Percentiles rank a stretch among this genome's conserved stretches.
Conservation (phyloP, 2,113 vertebrate species). For the Microcebus jonahi region DNA sequence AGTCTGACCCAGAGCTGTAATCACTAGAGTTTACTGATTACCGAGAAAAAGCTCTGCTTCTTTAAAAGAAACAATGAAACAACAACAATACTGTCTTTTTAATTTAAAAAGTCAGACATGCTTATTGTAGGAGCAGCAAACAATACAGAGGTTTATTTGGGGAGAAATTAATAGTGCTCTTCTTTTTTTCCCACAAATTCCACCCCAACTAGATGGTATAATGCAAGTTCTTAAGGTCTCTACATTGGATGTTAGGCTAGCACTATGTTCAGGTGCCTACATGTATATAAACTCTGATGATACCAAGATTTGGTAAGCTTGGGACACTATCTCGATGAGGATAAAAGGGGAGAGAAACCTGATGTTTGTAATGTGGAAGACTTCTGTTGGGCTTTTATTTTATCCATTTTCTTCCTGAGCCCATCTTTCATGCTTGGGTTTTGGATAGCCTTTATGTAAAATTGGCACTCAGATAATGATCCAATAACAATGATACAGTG, state of each 20-base stretch:
- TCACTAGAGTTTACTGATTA: not conserved
- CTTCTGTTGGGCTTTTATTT: not conserved
- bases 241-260: not conserved
- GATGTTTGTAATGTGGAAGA: not conserved
- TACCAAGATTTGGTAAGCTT: not conserved
- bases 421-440: not conserved
- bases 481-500: not conserved
- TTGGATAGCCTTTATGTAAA: not conserved
- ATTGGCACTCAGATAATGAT: not conserved
- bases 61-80: not conserved
- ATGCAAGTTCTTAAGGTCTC: not conserved
- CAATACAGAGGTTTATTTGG: not conserved
- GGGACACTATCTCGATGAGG: not conserved
- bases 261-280: not conserved
- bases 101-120: not conserved
- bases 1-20: not conserved
- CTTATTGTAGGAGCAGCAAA: not conserved
- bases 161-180: not conserved
- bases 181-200: not conserved
- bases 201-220: not conserved
- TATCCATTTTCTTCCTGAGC: not conserved
- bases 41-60: not conserved
- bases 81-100: not conserved
- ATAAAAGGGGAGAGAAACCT: not conserved
- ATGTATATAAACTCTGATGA: not conserved